Base-by-base conservation (phyloP, 2,797 vertebrate species). In the Champsocephalus gunnari region DNA sequence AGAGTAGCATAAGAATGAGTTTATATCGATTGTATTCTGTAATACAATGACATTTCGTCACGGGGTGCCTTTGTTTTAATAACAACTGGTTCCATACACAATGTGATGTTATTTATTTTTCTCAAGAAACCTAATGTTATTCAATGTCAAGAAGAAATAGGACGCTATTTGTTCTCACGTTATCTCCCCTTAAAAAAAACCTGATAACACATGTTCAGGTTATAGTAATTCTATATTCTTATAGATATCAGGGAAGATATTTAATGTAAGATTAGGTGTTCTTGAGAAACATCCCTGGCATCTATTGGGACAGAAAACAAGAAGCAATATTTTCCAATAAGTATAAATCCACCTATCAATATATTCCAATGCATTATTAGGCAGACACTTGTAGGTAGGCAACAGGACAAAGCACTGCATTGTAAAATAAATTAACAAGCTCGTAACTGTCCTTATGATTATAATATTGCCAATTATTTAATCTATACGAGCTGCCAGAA, bases 1-100 rank as follows among this genome's bases (percentile, higher is more conserved):
- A 93, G 89, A 75, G 49, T 81, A 73, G 59, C 47, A 80, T 68
- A 66, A 77, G 60, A 24, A 61, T 41, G 5, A 24, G 9, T 55
- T n/a, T 44, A 34, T 11, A 53, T 54, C 38, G 3, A 54, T 41
- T 70, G 1, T 28, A 21, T 34, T 54, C 4, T 54, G 11, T 60
- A 58, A 19, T 72, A 19, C 3, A 51, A 32, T 64, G 0, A 0
- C 12, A 3, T 48, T 19, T 9, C 8, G 34, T 38, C 34, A 38
- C 34, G 34, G 2, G 7, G 34, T 38, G 8, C 34, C 2, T 54
- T 54, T 53, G 14, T 58, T 58, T 58, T 55, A 50, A 58, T 19
- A 38, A 9, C 9, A 38, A 38, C 6, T 38, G 34, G 8, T 38
- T 38, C 34, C 8, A 38, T 7, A 38, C 34, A 44, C 12, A 9